Base-by-base conservation (phyloP, 2,888 invertebrate species). In the Ochropacha duplaris region DNA sequence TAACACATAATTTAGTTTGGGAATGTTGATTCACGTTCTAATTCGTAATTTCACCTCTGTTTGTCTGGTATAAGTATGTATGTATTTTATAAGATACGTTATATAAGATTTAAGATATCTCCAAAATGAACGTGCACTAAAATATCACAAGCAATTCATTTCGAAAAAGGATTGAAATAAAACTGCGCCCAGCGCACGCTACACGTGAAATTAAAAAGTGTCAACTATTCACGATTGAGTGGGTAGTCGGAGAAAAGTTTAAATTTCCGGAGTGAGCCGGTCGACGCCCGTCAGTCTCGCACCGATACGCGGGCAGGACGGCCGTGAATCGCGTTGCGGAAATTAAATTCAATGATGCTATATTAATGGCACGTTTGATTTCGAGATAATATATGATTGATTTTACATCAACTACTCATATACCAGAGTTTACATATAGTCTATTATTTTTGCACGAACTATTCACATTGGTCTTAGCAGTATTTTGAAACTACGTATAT, bases 221-320 rank as follows among this genome's bases (percentile, higher is more conserved):
- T 62, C 54, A 61, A 52, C 54, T 55, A 54, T 44, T 44, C 44
- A 19, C 44, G 3, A 55, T 60, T 62, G 60, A 59, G 60, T 50
- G 76, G 78, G 80, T 81, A 79, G 76, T 74, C 65, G 62, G 55
- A 60, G 64, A 74, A 81, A 81, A 72, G 73, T 81, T 79, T 74
- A 79, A 81, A 83, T 83, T 79, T 83, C 84, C 82, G 81, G 69
- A 55, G 56, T 55, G 54, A 57, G 36, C n/a, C 54, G 60, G 49
- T 55, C 60, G 59, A 12, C 28, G 54, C 22, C 16, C 61, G 65
- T 66, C 75, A 78, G 54, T 75, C 65, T 66, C 19, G 58, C 57
- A 55, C 28, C 54, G 66, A 60, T 59, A 56, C 56, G 56, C 66
- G 69, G 49, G 57, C 50, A 54, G 64, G 34, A 58, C 63, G 75